Evolutionary conservation across 2,888 invertebrate species (phyloP).

Genomic region (Eurois occulta): DNA sequence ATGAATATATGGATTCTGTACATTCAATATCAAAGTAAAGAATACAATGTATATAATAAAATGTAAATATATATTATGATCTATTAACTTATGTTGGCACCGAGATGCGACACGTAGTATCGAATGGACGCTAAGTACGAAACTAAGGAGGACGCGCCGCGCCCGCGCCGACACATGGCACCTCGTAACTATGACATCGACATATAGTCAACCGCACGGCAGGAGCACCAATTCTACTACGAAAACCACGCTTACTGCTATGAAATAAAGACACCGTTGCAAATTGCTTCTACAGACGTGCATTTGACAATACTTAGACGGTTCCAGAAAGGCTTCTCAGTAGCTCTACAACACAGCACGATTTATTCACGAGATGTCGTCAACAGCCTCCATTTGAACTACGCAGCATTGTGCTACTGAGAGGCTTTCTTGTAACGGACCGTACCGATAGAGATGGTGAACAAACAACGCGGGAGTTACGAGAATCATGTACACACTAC

Average conservation of each 20-base stretch:
- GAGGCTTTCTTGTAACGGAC: neutral
- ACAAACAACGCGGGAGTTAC: constrained; percentile 1
- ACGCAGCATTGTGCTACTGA: neutral
- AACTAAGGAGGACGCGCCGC: constrained; percentile 46
- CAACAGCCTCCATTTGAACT: neutral
- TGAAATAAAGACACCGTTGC: too few relatives aligned
- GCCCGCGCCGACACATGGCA: constrained; percentile 30
- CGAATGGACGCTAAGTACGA: constrained; percentile 82
- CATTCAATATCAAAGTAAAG: constrained; percentile 88
- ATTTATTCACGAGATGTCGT: neutral
- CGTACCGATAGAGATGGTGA: neutral
- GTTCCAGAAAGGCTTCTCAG: neutral
- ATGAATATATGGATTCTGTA: constrained; percentile 87
- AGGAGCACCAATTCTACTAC: neutral
- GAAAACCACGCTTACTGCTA: neutral
- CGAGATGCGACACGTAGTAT: constrained; percentile 81
- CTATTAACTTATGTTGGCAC: constrained; percentile 87
- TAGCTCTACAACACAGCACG: neutral
- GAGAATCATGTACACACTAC: constrained; percentile 1
- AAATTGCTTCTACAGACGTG: neutral
- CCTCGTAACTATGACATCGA: neutral
- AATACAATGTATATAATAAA: constrained; percentile 85
- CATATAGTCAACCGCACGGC: neutral
- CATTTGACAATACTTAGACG: neutral
- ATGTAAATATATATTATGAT: constrained; percentile 87